Base-by-base conservation (phyloP, 2,113 vertebrate genomes). In the Aegotheles bennettii region DNA sequence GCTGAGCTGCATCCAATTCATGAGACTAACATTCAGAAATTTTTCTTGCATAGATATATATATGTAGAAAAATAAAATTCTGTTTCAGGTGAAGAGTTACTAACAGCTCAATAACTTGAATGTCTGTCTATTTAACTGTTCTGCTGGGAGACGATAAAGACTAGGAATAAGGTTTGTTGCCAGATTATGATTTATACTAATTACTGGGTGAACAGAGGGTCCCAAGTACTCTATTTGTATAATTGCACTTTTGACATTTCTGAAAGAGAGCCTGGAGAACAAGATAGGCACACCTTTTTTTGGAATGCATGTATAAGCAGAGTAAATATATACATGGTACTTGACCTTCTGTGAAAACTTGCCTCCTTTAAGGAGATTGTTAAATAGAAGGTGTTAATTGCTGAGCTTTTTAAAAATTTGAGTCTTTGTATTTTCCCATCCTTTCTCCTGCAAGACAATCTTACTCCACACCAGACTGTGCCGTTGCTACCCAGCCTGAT, bases 201-300 rank as follows among this genome's bases (percentile, higher is more conserved):
- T 95, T 93, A 90, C 35, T 35, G 47, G 75, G 71, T 90, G 78
- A 95, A 89, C 5, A 2, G 90, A 85, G 40, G n/a, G 61, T 94
- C 87, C 57, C 57, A 76, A 31, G 40, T 18, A 88, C 59, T 36
- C 75, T 94, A 16, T 69, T 85, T 65, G 47, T 90, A 25, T 84
- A 95, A 88, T 8, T 86, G 63, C 35, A 90, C 87, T 94, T 91
- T 47, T 84, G 71, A 93, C 90, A 88, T 83, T 88, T 89, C 70
- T 90, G 50, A 74, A 26, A 68, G 63, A 63, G 42, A 36, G 92
- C 63, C 90, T 53, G 47, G 11, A 90, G 89, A 68, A 90, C 77
- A 76, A 83, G 59, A 80, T 2, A 90, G 85, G 63, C 63, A 61
- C 90, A 45, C 71, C 84, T 90, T 80, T 84, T 67, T 16, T 67